phyloP scores from a whole-genome alignment of 2,113 vertebrate species.

The Emydocephalus ijimae region DNA sequence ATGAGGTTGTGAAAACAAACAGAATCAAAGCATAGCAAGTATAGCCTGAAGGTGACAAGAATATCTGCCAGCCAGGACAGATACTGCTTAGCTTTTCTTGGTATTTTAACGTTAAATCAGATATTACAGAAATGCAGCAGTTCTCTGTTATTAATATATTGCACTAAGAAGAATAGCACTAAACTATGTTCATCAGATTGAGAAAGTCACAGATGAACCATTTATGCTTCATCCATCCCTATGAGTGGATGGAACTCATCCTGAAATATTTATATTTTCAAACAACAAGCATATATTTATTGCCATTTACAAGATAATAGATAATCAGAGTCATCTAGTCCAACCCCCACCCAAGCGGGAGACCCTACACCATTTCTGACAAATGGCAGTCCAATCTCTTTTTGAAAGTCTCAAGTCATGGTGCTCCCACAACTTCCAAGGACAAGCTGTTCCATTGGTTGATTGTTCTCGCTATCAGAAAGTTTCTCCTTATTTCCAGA shows the following conservation, averaged over 20 bases:
- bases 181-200: neutral
- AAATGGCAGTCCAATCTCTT: no score
- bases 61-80: neutral
- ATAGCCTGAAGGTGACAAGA: neutral
- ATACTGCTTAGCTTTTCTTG: neutral
- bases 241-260: neutral
- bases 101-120: slow-evolving; percentile 5
- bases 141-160: neutral
- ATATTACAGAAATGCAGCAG: neutral
- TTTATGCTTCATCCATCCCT: neutral
- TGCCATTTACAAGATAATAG: neutral
- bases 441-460: no score
- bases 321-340: no score
- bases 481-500: no score
- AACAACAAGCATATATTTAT: neutral
- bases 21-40: neutral
- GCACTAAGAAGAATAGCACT: neutral
- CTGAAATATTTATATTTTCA: neutral
- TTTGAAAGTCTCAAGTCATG: no score
- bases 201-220: neutral
- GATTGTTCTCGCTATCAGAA: no score
- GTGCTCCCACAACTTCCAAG: no score
- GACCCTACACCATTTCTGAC: no score
- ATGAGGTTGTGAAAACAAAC: neutral
- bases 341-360: no score